These are phyloP conservation scores for Archips xylosteana DNA, from an alignment of 2,888 invertebrate species.

Conservation along the genomic window DNA sequence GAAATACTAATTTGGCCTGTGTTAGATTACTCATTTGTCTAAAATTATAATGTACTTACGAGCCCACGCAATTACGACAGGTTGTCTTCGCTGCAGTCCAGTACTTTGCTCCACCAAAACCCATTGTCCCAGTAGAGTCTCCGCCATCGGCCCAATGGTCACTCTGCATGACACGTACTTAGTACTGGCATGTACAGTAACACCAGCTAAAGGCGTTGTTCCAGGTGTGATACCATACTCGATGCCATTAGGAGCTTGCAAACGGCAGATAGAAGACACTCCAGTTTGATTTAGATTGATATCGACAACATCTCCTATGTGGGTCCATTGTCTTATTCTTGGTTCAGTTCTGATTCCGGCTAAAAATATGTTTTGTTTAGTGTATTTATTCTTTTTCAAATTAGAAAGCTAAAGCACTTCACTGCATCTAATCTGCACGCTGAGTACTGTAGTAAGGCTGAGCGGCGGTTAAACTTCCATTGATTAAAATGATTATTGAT, in stretches of 20 bases:
- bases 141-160: conserved; percentile 43
- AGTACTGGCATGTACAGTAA: conserved; percentile 33
- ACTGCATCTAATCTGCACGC: no score
- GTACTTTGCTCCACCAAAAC: conserved; percentile 24
- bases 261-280: conserved; percentile 17
- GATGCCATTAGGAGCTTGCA: conserved; percentile 26
- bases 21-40: not conserved
- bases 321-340: conserved; percentile 27
- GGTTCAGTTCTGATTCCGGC: conserved; percentile 25
- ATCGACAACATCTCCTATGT: conserved; percentile 23
- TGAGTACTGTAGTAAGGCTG: no score
- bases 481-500: not conserved
- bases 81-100: conserved; percentile 28
- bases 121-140: conserved; percentile 41
- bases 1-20: no score
- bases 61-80: conserved; percentile 34
- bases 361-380: conserved; percentile 2
- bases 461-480: not conserved
- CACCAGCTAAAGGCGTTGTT: conserved; percentile 34
- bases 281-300: conserved; percentile 38
- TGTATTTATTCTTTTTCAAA: no score
- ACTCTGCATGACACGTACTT: conserved; percentile 42
- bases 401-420: not conserved
- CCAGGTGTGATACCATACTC: conserved; percentile 30
- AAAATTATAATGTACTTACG: conserved; percentile 18